Evolutionary conservation across 2,888 invertebrate genomes (phyloP).

Genomic region (Lagria hirta): DNA sequence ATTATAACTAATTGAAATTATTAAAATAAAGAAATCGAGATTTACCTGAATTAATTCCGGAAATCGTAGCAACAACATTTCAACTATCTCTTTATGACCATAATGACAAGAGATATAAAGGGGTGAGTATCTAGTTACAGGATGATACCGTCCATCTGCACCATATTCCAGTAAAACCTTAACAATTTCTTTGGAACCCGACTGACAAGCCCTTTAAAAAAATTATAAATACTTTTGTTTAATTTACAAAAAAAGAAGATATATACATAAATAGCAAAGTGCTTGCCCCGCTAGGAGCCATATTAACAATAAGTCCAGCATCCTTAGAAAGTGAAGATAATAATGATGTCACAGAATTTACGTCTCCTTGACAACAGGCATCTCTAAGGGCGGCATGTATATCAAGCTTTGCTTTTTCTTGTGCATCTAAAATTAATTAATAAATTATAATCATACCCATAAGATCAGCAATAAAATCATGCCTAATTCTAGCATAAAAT

Average conservation of each 20-base stretch:
- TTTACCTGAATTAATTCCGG: constrained; percentile 77
- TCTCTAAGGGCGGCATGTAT: constrained; percentile 76
- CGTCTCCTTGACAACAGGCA: constrained; percentile 75
- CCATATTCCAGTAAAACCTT: constrained; percentile 75
- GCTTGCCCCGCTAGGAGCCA: constrained; percentile 85
- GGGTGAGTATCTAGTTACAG: constrained; percentile 89
- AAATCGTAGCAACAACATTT: constrained; percentile 74
- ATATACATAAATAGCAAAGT: constrained; percentile 84
- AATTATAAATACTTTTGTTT: constrained; percentile 8
- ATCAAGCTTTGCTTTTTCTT: constrained; percentile 73
- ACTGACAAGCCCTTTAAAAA: constrained; percentile 75
- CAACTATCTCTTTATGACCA: constrained; percentile 77
- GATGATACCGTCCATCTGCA: constrained; percentile 86
- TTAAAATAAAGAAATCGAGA: not conserved
- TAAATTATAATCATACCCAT: too few relatives aligned
- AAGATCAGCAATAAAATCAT: too few relatives aligned
- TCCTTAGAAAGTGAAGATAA: constrained; percentile 66
- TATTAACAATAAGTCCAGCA: constrained; percentile 76
- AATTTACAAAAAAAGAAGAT: not conserved
- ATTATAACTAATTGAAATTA: too few relatives aligned
- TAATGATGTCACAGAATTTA: constrained; percentile 64
- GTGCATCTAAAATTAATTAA: constrained; percentile 59
- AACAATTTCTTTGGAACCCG: constrained; percentile 78
- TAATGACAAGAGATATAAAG: constrained; percentile 88
- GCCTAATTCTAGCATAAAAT: constrained; percentile 58